Conservation (phyloP, 2,113 vertebrate genomes). For the Polyodon spathula region DNA sequence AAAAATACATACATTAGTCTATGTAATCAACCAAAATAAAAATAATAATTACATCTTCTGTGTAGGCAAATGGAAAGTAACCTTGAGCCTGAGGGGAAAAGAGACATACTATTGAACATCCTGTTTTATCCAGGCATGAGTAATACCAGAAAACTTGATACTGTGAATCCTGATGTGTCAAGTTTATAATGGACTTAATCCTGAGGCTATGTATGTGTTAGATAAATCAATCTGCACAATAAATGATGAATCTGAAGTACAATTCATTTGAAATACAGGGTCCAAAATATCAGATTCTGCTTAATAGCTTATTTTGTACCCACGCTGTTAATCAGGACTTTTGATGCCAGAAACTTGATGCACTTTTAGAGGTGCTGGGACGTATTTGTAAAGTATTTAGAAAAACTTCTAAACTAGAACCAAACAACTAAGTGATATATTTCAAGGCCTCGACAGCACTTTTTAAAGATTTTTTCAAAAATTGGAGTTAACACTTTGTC, state of each 20-base stretch:
- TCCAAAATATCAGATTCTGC: too few species aligned
- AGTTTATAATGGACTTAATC: neutral
- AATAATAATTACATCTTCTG: neutral
- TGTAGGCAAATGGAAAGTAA: neutral
- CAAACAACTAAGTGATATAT: too few species aligned
- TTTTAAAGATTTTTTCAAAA: too few species aligned
- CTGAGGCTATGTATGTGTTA: neutral
- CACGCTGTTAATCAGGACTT: too few species aligned
- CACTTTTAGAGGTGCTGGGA: too few species aligned
- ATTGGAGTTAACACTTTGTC: too few species aligned
- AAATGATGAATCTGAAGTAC: neutral
- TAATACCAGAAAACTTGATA: slow-evolving; percentile 3
- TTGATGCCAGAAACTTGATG: too few species aligned
- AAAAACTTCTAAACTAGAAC: too few species aligned
- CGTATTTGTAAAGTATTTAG: too few species aligned
- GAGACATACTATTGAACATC: neutral
- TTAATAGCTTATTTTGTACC: too few species aligned
- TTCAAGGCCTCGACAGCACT: too few species aligned
- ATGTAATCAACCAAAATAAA: neutral
- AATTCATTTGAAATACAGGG: neutral
- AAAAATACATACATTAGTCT: neutral
- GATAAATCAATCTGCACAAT: neutral
- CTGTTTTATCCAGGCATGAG: neutral
- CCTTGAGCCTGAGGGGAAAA: neutral
- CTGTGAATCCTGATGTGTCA: neutral